Conservation (phyloP, 2,888 invertebrate genomes). For the Acronicta aceris region DNA sequence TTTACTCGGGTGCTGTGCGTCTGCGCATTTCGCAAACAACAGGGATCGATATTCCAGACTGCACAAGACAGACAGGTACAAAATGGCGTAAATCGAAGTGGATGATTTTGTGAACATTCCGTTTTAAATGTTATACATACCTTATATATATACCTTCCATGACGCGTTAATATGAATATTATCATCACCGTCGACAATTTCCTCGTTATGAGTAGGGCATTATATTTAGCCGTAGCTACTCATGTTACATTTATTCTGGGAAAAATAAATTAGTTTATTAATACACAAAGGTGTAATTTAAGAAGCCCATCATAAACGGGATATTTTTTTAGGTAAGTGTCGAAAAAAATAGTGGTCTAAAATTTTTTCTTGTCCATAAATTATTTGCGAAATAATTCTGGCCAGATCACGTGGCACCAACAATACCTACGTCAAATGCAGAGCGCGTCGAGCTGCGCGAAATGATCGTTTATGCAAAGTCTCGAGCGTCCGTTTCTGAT, state of each 20-base stretch:
- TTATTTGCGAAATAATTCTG: background rate
- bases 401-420: no score
- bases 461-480: background rate
- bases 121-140: background rate
- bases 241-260: slow-evolving; percentile 36
- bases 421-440: no score
- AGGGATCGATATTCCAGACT: slow-evolving; percentile 7
- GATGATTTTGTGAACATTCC: background rate
- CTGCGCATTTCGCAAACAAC: slow-evolving; percentile 15
- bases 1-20: slow-evolving; percentile 9
- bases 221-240: slow-evolving; percentile 46
- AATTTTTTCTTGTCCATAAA: background rate
- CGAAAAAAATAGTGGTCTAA: background rate
- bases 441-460: no score
- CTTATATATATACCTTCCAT: slow-evolving; percentile 24
- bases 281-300: slow-evolving; percentile 14
- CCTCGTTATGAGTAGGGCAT: slow-evolving; percentile 33
- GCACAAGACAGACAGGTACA: slow-evolving; percentile 5
- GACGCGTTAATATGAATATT: slow-evolving; percentile 38
- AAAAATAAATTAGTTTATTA: slow-evolving; percentile 35
- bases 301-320: slow-evolving; percentile 8
- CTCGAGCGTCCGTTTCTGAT: background rate
- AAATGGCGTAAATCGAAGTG: slow-evolving; percentile 18
- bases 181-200: slow-evolving; percentile 41
- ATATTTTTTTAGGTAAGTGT: slow-evolving; percentile 5